Conservation (phyloP, 1,140 invertebrate species). For the Drosophila sproati region DNA sequence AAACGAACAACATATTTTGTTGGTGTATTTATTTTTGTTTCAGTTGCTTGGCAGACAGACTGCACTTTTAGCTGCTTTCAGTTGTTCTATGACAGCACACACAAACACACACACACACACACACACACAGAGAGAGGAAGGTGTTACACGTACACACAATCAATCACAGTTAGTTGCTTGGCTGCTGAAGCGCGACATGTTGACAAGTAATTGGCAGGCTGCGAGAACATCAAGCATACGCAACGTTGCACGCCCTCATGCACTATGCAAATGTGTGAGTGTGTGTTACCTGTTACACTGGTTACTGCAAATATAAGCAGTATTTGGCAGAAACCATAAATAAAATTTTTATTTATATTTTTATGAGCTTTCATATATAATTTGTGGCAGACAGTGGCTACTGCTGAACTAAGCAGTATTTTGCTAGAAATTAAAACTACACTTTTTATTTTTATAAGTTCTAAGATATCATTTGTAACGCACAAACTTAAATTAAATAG, state of each 20-base stretch:
- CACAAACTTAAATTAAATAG: too few species aligned
- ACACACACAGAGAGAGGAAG: neutral
- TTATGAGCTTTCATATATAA: too few species aligned
- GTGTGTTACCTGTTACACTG: too few species aligned
- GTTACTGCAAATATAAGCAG: too few species aligned
- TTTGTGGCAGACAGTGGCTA: too few species aligned
- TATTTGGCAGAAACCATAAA: too few species aligned
- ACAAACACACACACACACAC: neutral
- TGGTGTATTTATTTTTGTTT: neutral
- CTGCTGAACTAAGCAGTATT: too few species aligned
- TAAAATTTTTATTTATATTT: too few species aligned
- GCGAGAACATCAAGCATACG: slow-evolving; percentile 32
- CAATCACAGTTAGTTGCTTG: slow-evolving; percentile 60
- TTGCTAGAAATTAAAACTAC: too few species aligned
- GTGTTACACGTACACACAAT: slow-evolving; percentile 47
- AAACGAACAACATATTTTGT: neutral
- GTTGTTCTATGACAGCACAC: slow-evolving; percentile 19
- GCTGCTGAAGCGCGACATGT: slow-evolving; percentile 54
- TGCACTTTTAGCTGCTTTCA: slow-evolving; percentile 15
- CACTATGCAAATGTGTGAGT: slow-evolving; percentile 63
- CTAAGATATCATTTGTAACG: too few species aligned
- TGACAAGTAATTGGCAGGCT: slow-evolving; percentile 56
- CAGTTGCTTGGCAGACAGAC: slow-evolving; percentile 18
- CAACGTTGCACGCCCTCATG: slow-evolving; percentile 45
- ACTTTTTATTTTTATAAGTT: too few species aligned